These are phyloP conservation scores for Microctenopoma lineatum DNA, from an alignment of 2,797 vertebrate genomes.

Conservation along the genomic window DNA sequence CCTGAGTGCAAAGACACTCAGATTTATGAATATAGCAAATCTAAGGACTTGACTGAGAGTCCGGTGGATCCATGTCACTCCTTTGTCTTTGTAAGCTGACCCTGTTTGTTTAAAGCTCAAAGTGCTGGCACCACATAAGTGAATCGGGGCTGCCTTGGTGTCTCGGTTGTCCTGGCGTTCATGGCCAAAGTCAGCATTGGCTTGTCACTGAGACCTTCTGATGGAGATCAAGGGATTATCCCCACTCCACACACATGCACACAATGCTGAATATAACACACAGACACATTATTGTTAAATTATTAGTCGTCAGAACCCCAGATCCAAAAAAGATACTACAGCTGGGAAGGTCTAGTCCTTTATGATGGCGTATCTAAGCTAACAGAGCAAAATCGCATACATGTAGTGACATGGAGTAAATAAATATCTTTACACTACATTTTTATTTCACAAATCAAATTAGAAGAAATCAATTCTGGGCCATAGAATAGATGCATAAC, in stretches of 20 bases:
- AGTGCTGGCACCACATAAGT: slow-evolving; percentile 75
- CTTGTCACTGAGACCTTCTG: slow-evolving; percentile 68
- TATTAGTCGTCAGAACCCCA: slow-evolving; percentile 28
- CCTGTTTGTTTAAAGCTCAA: slow-evolving; percentile 78
- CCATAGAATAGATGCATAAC: too few relatives aligned
- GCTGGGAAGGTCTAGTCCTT: background rate
- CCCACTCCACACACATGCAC: slow-evolving; percentile 21
- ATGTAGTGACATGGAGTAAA: background rate
- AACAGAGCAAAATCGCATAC: background rate
- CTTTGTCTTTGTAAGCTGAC: slow-evolving; percentile 76
- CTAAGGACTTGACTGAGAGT: slow-evolving; percentile 51
- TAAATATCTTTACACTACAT: background rate
- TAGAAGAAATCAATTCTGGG: background rate
- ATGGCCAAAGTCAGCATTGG: slow-evolving; percentile 79
- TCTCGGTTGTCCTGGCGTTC: slow-evolving; percentile 60
- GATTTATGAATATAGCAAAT: slow-evolving; percentile 62
- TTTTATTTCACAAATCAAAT: background rate
- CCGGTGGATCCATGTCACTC: slow-evolving; percentile 64
- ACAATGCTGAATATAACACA: slow-evolving; percentile 13
- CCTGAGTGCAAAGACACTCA: slow-evolving; percentile 34
- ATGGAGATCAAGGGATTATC: slow-evolving; percentile 74
- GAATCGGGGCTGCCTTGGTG: slow-evolving; percentile 62
- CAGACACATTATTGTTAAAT: slow-evolving; percentile 32
- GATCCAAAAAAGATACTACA: slow-evolving; percentile 19
- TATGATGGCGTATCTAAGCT: background rate